A percentile compares a stretch with the other conserved stretches of the same genome.
Evolutionary conservation across 2,113 vertebrate genomes (phyloP).

Genomic region (Strigops habroptila): DNA sequence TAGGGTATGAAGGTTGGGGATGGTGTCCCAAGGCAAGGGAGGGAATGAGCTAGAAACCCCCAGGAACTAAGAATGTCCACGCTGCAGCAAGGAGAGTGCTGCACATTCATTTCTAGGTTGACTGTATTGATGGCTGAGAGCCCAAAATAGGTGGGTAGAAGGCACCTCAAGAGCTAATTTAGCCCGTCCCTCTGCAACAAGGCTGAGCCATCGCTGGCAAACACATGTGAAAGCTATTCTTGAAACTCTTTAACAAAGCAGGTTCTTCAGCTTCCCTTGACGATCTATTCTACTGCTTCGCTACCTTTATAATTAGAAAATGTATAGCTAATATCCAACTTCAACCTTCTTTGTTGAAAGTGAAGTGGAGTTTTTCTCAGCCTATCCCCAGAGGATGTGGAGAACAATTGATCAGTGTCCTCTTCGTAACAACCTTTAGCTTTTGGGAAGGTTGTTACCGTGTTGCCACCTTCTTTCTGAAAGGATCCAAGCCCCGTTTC

Average conservation of each 20-base stretch:
- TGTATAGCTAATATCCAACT: slow-evolving; percentile 60
- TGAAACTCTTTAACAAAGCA: slow-evolving; percentile 54
- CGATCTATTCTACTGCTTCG: slow-evolving; percentile 25
- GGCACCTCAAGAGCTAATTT: slow-evolving; percentile 52
- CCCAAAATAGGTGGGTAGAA: slow-evolving; percentile 48
- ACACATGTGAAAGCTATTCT: slow-evolving; percentile 44
- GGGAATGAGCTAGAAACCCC: neutral
- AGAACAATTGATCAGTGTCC: slow-evolving; percentile 57
- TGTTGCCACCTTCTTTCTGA: neutral
- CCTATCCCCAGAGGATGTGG: neutral
- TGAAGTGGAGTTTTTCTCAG: slow-evolving; percentile 51
- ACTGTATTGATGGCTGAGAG: neutral
- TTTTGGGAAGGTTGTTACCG: slow-evolving; percentile 46
- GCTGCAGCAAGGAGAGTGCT: neutral
- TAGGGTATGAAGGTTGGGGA: neutral
- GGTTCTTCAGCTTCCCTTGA: slow-evolving; percentile 50
- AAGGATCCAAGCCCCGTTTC: neutral
- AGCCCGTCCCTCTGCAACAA: neutral
- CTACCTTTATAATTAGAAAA: slow-evolving; percentile 65
- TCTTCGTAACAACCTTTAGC: slow-evolving; percentile 36
- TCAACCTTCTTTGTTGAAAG: slow-evolving; percentile 50
- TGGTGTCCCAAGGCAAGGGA: neutral
- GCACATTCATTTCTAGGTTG: neutral
- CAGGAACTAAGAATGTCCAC: neutral
- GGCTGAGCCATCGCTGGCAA: neutral